A percentile compares a stretch with the other conserved stretches of the same genome.
phyloP scores from a whole-genome alignment of 2,797 vertebrate genomes.

The Parauchenoglanis punctatus region DNA sequence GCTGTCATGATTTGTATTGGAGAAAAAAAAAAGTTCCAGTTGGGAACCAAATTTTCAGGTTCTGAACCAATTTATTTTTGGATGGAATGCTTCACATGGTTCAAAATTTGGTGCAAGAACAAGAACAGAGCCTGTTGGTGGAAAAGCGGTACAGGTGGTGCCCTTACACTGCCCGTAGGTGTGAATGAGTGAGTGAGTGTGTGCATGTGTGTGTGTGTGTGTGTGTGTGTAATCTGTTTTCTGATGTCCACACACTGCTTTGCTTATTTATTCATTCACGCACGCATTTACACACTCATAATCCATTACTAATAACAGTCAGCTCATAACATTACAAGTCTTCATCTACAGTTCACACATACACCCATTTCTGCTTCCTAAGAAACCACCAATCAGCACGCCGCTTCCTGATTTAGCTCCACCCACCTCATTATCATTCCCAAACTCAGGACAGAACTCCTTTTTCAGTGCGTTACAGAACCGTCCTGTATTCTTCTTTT shows the following conservation, averaged over 20 bases:
- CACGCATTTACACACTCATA: background rate
- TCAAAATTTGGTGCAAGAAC: too few relatives aligned
- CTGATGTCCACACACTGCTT: background rate
- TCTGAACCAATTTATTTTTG: too few relatives aligned
- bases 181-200: background rate
- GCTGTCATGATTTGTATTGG: too few relatives aligned
- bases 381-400: background rate
- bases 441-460: background rate
- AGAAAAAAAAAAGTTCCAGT: too few relatives aligned
- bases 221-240: background rate
- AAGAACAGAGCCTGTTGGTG: too few relatives aligned
- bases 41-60: too few relatives aligned
- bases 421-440: conserved; percentile 2
- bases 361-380: background rate
- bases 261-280: background rate
- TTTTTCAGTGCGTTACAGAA: background rate
- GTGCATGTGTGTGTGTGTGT: background rate
- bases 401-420: conserved; percentile 3
- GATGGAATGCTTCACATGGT: too few relatives aligned
- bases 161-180: background rate
- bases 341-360: background rate
- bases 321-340: background rate
- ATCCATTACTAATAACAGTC: background rate
- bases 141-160: too few relatives aligned
- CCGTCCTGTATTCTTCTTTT: background rate